These are phyloP conservation scores for Nothura maculosa DNA, from an alignment of 2,797 vertebrate species.

Conservation along the genomic window DNA sequence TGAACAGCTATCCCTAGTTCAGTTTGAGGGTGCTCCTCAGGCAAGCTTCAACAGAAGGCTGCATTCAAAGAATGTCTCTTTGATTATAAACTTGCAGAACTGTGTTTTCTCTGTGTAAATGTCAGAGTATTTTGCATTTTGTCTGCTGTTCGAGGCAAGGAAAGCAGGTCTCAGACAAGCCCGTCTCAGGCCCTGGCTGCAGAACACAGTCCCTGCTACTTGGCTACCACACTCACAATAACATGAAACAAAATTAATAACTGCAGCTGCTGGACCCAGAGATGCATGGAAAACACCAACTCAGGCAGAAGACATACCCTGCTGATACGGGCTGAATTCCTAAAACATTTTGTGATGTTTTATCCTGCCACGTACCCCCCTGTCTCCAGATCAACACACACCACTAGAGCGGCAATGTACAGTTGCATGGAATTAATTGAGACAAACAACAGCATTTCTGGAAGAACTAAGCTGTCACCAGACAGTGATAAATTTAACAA, in stretches of 20 bases:
- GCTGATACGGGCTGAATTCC: background rate
- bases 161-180: background rate
- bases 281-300: background rate
- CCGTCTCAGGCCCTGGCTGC: background rate
- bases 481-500: background rate
- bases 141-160: background rate
- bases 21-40: background rate
- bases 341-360: background rate
- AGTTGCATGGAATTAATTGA: background rate
- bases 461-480: background rate
- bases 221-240: rapidly evolving
- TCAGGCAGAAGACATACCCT: background rate
- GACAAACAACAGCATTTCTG: background rate
- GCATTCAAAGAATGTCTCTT: background rate
- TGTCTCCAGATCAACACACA: background rate
- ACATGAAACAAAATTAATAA: background rate
- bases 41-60: background rate
- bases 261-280: background rate
- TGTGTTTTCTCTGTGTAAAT: background rate
- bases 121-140: rapidly evolving
- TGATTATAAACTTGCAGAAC: background rate
- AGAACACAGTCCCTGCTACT: background rate
- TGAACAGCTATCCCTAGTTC: background rate
- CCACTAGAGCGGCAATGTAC: background rate
- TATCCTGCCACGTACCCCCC: background rate